These are phyloP conservation scores for Damaliscus lunatus DNA, from an alignment of 2,113 vertebrate genomes.

Conservation along the genomic window DNA sequence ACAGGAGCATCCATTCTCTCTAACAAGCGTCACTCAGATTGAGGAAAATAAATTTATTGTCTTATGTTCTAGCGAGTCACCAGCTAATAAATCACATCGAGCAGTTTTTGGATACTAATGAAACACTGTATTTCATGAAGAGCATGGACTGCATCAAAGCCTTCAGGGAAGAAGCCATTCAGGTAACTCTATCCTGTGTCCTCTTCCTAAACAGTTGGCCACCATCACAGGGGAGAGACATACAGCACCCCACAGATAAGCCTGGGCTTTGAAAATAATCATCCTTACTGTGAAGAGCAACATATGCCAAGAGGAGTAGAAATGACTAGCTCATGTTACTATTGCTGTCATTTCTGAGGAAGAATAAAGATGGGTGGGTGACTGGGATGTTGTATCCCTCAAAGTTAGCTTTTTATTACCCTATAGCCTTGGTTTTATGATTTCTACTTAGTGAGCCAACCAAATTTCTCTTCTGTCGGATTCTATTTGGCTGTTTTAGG, in stretches of 20 bases:
- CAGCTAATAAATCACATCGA: conserved; percentile 91
- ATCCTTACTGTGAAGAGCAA: background rate
- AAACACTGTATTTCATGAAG: conserved; percentile 91
- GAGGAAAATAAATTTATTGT: conserved; percentile 4
- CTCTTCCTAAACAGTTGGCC: background rate
- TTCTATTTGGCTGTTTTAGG: background rate
- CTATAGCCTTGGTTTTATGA: background rate
- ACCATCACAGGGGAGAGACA: background rate
- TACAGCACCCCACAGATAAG: background rate
- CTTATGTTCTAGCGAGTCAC: conserved; percentile 86
- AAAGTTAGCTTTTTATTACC: background rate
- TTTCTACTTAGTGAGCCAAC: background rate
- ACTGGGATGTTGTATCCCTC: background rate
- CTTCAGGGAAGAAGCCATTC: conserved; percentile 91
- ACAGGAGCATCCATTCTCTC: background rate
- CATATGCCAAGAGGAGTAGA: background rate
- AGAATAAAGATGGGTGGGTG: background rate
- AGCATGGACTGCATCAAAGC: conserved; percentile 89
- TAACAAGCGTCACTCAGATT: background rate
- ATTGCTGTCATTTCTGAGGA: background rate
- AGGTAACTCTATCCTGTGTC: conserved; percentile 81
- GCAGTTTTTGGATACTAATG: conserved; percentile 92
- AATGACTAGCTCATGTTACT: background rate
- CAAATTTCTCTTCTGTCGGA: background rate
- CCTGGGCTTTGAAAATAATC: background rate